A percentile compares a stretch with the other conserved stretches of the same genome.
Evolutionary conservation across 2,113 vertebrate genomes (phyloP).

Genomic region (Chionis minor): DNA sequence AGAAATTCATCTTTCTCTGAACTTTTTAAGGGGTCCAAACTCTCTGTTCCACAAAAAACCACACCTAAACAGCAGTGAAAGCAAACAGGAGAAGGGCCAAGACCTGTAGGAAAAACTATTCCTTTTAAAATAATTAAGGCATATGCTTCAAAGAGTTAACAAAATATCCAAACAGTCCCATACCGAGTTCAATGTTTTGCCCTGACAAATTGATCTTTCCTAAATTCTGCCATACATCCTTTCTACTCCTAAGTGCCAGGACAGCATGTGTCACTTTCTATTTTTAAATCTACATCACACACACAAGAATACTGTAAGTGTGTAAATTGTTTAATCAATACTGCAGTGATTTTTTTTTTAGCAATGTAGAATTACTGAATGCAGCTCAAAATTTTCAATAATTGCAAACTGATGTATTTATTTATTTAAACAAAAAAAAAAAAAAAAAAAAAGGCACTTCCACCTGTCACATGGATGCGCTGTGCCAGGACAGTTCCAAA

Average conservation of each 20-base stretch:
- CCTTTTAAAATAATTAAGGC: not conserved
- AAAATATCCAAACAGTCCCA: not conserved
- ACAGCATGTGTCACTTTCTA: not conserved
- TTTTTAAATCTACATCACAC: not conserved
- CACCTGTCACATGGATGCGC: not conserved
- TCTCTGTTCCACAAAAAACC: not conserved
- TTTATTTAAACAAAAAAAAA: not conserved
- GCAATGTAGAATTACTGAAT: not conserved
- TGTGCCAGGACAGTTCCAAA: not conserved
- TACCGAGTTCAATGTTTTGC: not conserved
- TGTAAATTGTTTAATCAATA: not conserved
- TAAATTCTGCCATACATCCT: not conserved
- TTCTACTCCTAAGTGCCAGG: not conserved
- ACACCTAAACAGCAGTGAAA: not conserved
- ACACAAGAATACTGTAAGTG: not conserved
- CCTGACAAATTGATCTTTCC: not conserved
- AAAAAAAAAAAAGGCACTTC: not conserved
- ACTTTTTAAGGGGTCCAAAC: not conserved
- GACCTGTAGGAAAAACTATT: not conserved
- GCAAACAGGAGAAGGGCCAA: not conserved
- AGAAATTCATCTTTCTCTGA: not conserved
- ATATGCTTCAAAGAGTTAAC: not conserved
- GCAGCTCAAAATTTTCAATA: not conserved
- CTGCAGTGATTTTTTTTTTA: not conserved
- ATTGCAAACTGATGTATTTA: not conserved